Evolutionary conservation across 1,140 invertebrate genomes (phyloP), one percentile per base, ranked within the genome.

Genomic region (Formica selysi): DNA sequence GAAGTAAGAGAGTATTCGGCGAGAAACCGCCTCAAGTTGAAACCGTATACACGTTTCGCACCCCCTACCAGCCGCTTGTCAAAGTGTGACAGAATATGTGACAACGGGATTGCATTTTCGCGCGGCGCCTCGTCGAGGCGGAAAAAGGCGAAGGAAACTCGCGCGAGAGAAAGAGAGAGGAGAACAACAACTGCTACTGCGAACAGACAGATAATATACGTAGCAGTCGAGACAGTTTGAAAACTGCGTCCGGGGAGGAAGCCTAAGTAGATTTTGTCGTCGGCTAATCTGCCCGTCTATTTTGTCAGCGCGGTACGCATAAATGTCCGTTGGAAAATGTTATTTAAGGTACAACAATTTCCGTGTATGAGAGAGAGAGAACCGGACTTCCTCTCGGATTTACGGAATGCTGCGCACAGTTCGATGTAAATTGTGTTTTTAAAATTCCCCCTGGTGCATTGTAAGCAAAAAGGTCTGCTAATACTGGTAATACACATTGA

Each of bases 61-160:
- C n/a, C 70, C 5, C 1, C 48, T 76, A 76, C 48, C 79, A 54
- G 57, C 22, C 57, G 83, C 79, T 85, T 89, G 70, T 89, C 86
- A 88, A 88, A 88, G 65, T 36, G 73, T 70, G 80, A 62, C 26
- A 70, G 86, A 88, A 89, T 89, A 88, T 88, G 59, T 85, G 86
- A 83, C 41, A 73, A 54, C 73, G 73, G 67, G 79, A 83, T 65
- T 57, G 73, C 86, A 76, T 85, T 89, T 89, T 78, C 67, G 79
- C 80, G 61, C n/a, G 64, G 51, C 19, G 36, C 26, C 32, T 71
- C 26, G 26, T 41, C 38, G 76, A 80, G 65, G 71, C 57, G 57
- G 79, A 83, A 83, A 83, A 83, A 83, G 68, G 38, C 79, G 22
- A 36, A 26, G 26, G 51, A 57, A 38, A 67, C 13, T 22, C 48